Base-by-base conservation (phyloP, 1,140 invertebrate species). In the Saccostrea echinata region DNA sequence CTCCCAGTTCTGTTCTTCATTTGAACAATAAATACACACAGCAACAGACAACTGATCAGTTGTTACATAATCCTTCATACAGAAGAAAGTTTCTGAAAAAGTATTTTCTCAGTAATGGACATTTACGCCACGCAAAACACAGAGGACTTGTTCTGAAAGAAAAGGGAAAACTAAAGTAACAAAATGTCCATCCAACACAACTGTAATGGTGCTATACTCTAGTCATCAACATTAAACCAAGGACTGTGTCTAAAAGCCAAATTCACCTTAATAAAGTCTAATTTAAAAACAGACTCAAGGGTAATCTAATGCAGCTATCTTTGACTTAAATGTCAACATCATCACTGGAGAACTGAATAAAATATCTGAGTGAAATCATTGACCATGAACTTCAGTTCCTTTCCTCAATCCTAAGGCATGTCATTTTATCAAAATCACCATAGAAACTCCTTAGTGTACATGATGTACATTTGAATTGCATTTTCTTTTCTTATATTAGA, bases 121-220 rank as follows among this genome's bases (percentile, higher is more conserved):
- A 89, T 84, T 86, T 88, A 86, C 85, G 88, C 18, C 88, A 89
- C 57, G 86, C 88, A 71, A 87, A 71, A 51, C 86, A 89, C 51
- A 35, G 84, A 87, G 88, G 88, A 85, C 51, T 88, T 35, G 24
- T 76, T 76, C 3, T 76, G 27, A 30, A 33, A 33, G 30, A 76
- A 76, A 76, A 33, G 3, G 13, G 27, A 16, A 27, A 27, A 16
- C 68, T 30, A 3, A 33, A 33, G 68, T 76, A 30, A 33, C 24
- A 13, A 27, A 76, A 16, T 76, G 24, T 27, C 27, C 16, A 76
- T 76, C 13, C 27, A 76, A 76, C 68, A 76, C 33, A 13, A 76
- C 16, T 76, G 24, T 76, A 76, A 76, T 76, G 68, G 68, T 76
- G 68, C 68, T 76, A 76, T 33, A 33, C 13, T 76, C 68, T 76